Conservation (phyloP, 2,797 vertebrate genomes). For the Ctenopoma multispine region DNA sequence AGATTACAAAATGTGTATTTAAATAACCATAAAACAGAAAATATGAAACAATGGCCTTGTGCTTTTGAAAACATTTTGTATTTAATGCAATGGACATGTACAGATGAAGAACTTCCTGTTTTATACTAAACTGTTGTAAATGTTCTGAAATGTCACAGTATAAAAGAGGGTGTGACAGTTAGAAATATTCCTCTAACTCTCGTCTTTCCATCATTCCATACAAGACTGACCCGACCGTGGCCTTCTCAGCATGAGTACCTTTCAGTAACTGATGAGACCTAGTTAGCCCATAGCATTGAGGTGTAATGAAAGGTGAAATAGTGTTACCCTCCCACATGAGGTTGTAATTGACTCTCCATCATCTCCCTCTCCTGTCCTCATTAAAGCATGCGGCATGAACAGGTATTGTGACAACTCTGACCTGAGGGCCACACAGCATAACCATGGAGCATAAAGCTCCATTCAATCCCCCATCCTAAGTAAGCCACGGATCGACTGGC, state of each 20-base stretch:
- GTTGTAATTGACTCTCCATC: conserved; percentile 81
- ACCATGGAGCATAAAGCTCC: conserved; percentile 42
- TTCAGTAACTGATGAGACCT: conserved; percentile 72
- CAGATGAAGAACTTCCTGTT: neutral
- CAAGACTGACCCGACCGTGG: conserved; percentile 39
- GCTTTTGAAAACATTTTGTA: neutral
- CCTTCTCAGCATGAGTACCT: conserved; percentile 58
- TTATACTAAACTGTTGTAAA: neutral
- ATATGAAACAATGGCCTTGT: neutral
- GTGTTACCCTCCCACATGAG: conserved; percentile 71
- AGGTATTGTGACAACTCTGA: conserved; percentile 70
- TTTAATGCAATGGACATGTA: neutral
- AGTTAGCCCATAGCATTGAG: conserved; percentile 72
- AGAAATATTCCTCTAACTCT: conserved; percentile 23
- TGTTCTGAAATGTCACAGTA: conserved; percentile 6
- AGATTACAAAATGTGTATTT: neutral
- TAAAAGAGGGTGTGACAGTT: neutral
- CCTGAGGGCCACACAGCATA: conserved; percentile 51
- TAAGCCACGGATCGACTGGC: conserved; percentile 70
- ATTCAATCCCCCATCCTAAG: conserved; percentile 66
- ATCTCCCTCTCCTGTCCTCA: conserved; percentile 74
- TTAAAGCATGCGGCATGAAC: conserved; percentile 74
- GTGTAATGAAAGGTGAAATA: conserved; percentile 82
- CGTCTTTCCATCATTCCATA: conserved; percentile 24
- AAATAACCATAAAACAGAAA: neutral